Conservation (phyloP, 2,797 vertebrate species). For the Huso huso region DNA sequence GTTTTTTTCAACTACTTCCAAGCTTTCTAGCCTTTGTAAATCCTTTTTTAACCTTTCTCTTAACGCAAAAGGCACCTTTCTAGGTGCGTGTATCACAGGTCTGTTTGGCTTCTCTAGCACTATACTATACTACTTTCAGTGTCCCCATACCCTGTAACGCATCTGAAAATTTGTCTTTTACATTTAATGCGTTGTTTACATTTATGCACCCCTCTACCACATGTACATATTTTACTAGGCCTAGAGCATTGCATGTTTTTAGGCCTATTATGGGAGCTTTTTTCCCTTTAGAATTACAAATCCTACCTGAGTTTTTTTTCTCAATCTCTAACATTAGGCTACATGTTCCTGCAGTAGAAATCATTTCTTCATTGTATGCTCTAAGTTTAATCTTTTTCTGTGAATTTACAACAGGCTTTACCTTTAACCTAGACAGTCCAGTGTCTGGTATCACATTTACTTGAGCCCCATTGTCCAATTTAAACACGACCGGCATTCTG, state of each 20-base stretch:
- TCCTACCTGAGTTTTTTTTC: neutral
- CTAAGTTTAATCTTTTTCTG: neutral
- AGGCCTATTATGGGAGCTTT: neutral
- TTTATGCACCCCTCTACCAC: neutral
- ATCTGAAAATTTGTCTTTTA: neutral
- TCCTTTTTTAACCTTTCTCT: neutral
- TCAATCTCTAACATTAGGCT: neutral
- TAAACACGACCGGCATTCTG: neutral
- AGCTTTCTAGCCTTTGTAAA: neutral
- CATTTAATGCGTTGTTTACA: neutral
- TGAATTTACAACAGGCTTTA: neutral
- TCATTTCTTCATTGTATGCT: neutral
- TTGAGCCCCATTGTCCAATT: neutral
- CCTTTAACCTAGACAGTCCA: neutral
- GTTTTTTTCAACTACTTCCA: neutral
- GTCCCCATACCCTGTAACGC: neutral
- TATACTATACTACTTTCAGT: neutral
- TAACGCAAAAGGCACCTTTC: neutral
- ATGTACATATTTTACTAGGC: neutral
- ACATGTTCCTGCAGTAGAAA: neutral
- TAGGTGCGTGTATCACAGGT: neutral
- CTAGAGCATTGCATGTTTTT: conserved; percentile 1
- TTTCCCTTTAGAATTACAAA: neutral
- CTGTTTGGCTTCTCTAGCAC: neutral
- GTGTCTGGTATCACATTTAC: neutral